Evolutionary conservation across 2,797 vertebrate species (phyloP), one percentile per base, ranked within the genome.

Genomic region (Alcedo quadribrachys): DNA sequence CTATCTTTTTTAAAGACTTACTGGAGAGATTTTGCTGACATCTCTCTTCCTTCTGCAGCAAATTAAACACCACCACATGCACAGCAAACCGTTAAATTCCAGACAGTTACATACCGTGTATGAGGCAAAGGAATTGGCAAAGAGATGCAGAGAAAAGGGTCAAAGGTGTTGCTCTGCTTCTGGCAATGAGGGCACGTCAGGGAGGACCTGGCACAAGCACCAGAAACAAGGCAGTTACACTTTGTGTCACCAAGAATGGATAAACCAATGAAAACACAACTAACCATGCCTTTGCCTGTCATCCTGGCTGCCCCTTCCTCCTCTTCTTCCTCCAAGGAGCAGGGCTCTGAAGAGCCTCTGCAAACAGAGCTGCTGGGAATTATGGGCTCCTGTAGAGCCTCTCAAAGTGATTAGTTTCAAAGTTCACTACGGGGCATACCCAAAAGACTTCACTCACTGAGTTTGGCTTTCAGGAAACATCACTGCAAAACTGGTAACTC

Each of bases 151-250:
- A 99, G 98, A 95, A 99, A 99, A 57, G 99, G 99, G 96, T 99
- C 99, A 67, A 99, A 99, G 11, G 99, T 99, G 96, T 99, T 99
- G 97, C 99, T 99, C 97, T 99, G 99, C 97, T 99, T 99, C 98
- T 99, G 99, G 97, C 99, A 99, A 96, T 99, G 99, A 61, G 99
- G 99, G 89, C 99, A 99, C 12, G 99, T 99, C 96, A 99, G 98
- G 54, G 99, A 99, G 13, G 99, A 99, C 97, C 99, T 99, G 94
- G 73, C 24, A 75, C 28, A 37, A 33, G 67, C 5, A 70, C 0
- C 54, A 53, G 12, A 1, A 53, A 73, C 6, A 75, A 50, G 32
- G 14, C 71, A 81, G 48, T 85, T 62, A 88, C 1, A 48, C 46
- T 30, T 46, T 27, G 2, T 27, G 42, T 66, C 27, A 18, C 3